Evolutionary conservation across 1,140 invertebrate species (phyloP).

Genomic region (Augochlora pura): DNA sequence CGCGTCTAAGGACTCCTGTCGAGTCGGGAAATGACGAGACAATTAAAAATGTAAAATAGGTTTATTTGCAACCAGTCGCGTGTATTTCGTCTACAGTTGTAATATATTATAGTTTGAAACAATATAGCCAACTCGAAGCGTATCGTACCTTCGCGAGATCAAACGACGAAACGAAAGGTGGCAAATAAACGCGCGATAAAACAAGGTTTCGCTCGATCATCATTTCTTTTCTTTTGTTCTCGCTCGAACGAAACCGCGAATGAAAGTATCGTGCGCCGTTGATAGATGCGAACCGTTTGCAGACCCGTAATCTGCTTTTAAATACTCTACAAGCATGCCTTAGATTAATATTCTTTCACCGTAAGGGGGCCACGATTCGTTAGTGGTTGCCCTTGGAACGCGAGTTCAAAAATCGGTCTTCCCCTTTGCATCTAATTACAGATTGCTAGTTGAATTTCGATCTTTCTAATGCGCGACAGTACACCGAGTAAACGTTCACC

Average conservation of each 20-base stretch:
- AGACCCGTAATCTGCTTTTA: conserved; percentile 39
- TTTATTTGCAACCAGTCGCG: conserved; percentile 74
- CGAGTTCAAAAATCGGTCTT: conserved; percentile 7
- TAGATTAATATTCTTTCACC: conserved; percentile 55
- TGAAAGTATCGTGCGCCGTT: conserved; percentile 8
- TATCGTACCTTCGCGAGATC: conserved; percentile 35
- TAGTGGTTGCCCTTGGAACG: conserved; percentile 22
- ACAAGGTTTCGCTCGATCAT: conserved; percentile 17
- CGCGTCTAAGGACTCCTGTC: background rate
- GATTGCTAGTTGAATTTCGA: background rate
- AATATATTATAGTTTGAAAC: conserved; percentile 59
- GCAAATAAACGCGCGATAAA: conserved; percentile 25
- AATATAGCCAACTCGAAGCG: conserved; percentile 55
- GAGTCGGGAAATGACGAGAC: conserved; percentile 46
- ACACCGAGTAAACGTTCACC: conserved; percentile 1
- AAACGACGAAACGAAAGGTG: conserved; percentile 16
- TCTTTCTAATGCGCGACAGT: background rate
- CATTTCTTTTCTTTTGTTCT: background rate
- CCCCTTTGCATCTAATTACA: background rate
- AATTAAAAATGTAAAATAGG: conserved; percentile 76
- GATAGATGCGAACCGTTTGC: conserved; percentile 38
- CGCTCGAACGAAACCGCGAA: background rate
- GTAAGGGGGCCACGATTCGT: conserved; percentile 27
- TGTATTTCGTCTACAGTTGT: conserved; percentile 70
- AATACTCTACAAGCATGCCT: conserved; percentile 64